Conservation (phyloP, 2,113 vertebrate species). For the Lycaon pictus region DNA sequence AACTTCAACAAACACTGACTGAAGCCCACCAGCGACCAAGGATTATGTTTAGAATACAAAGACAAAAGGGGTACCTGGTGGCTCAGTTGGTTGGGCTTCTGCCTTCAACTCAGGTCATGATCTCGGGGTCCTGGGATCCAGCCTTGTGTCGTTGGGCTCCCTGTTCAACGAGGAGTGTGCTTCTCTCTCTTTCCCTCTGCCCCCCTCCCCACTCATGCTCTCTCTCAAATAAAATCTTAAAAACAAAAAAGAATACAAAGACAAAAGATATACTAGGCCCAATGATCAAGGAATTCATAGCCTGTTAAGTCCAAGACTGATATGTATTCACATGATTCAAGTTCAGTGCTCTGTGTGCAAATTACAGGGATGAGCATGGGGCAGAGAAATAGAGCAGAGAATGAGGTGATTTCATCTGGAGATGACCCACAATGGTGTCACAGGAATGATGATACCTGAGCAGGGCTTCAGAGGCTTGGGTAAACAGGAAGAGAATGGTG, state of each 20-base stretch:
- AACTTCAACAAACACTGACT: not conserved
- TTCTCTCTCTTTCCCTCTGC: too few species aligned
- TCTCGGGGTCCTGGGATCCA: too few species aligned
- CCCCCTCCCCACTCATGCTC: too few species aligned
- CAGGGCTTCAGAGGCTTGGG: not conserved
- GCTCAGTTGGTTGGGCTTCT: too few species aligned
- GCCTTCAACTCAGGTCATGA: too few species aligned
- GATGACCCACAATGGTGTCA: not conserved
- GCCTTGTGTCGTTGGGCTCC: too few species aligned
- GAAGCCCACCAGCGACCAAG: not conserved
- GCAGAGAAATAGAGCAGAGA: constrained; percentile 10
- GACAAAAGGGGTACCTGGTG: not conserved
- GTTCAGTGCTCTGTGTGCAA: not conserved
- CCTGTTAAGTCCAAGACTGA: not conserved
- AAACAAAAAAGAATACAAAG: not conserved
- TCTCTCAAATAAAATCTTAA: not conserved
- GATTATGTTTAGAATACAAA: not conserved
- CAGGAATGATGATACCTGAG: not conserved
- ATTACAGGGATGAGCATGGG: not conserved
- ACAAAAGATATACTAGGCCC: not conserved
- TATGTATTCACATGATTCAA: not conserved
- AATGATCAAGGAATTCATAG: not conserved
- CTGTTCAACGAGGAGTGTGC: too few species aligned
- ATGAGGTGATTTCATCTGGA: not conserved
- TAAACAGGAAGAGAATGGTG: not conserved